These are phyloP conservation scores for Pedicia rivosa DNA, from an alignment of 2,888 invertebrate genomes.

Conservation along the genomic window DNA sequence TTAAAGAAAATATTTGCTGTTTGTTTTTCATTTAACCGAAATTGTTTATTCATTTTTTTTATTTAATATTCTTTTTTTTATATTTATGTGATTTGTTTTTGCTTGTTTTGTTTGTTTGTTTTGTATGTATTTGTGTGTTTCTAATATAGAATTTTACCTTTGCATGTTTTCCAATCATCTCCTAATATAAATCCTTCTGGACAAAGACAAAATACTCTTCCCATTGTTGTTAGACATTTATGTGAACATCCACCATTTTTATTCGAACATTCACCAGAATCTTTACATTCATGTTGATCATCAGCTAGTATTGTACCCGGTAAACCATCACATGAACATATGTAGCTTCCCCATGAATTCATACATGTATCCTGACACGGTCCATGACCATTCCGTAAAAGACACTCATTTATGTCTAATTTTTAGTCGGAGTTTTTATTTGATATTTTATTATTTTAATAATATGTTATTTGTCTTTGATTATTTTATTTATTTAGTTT, in stretches of 20 bases:
- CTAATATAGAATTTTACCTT: conserved; percentile 24
- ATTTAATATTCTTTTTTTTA: too few species aligned
- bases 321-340: conserved; percentile 38
- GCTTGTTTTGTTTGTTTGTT: too few species aligned
- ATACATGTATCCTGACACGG: conserved; percentile 46
- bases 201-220: conserved; percentile 36
- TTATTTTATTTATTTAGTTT: neutral
- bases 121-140: too few species aligned
- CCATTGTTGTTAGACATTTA: conserved; percentile 30
- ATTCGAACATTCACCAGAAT: conserved; percentile 26
- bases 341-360: conserved; percentile 40
- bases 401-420: conserved; percentile 42
- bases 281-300: conserved; percentile 39
- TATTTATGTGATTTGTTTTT: too few species aligned
- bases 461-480: neutral
- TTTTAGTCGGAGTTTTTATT: conserved; percentile 13
- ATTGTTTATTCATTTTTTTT: too few species aligned
- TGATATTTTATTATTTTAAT: too few species aligned
- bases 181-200: conserved; percentile 25
- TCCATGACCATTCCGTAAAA: conserved; percentile 41
- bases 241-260: conserved; percentile 34
- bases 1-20: too few species aligned
- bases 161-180: conserved; percentile 30
- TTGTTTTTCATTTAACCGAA: too few species aligned
- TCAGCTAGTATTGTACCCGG: conserved; percentile 39